Evolutionary conservation across 1,140 invertebrate species (phyloP).

Genomic region (Samia ricini): DNA sequence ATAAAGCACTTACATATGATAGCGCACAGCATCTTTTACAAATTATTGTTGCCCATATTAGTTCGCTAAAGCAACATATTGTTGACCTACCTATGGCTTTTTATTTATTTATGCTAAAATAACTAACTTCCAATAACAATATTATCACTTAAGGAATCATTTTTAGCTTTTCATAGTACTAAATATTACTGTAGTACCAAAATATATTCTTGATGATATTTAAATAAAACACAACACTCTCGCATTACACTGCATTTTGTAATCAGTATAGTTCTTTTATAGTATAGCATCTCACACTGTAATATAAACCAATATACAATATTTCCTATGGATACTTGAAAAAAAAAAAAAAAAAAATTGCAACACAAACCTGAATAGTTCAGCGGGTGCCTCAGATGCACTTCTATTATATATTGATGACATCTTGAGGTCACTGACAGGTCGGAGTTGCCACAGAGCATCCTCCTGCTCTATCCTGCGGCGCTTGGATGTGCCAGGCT

Average conservation of each 20-base stretch:
- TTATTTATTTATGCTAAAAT: too few species aligned
- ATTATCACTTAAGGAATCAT: neutral
- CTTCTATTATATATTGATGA: constrained; percentile 93
- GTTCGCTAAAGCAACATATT: neutral
- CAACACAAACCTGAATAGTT: constrained; percentile 84
- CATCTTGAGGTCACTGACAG: constrained; percentile 91
- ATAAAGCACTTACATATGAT: neutral
- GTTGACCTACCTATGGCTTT: neutral
- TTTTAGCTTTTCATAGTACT: too few species aligned
- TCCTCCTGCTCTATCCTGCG: constrained; percentile 83
- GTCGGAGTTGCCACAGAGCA: constrained; percentile 88
- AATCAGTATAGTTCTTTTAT: neutral
- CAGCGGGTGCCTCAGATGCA: constrained; percentile 92
- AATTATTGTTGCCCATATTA: neutral
- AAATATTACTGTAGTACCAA: too few species aligned
- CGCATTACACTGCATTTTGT: neutral
- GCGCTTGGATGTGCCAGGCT: constrained; percentile 82
- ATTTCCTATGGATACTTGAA: neutral
- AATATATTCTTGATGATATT: too few species aligned
- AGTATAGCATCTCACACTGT: neutral
- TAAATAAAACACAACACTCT: too few species aligned
- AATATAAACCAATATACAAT: neutral
- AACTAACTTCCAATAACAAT: neutral
- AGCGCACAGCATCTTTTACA: neutral
- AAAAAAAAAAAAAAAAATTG: constrained; percentile 4